These are phyloP conservation scores for Nemotelus pantherinus DNA, from an alignment of 2,888 invertebrate species.

Conservation along the genomic window DNA sequence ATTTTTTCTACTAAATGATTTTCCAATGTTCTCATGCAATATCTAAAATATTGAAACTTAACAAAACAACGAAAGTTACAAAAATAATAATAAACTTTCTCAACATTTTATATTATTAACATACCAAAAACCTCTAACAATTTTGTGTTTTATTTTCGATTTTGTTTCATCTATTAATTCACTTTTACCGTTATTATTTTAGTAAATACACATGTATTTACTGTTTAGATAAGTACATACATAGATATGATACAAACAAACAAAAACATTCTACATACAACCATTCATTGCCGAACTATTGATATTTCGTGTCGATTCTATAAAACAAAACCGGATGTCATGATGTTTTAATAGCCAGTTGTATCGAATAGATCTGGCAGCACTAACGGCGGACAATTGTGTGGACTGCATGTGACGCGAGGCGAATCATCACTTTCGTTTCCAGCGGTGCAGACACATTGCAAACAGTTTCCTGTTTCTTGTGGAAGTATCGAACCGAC, in stretches of 20 bases:
- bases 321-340: neutral
- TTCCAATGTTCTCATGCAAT: too few relatives aligned
- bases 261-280: constrained; percentile 29
- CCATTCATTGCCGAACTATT: neutral
- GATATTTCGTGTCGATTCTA: too few relatives aligned
- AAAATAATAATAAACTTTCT: too few relatives aligned
- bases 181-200: neutral
- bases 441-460: constrained; percentile 73
- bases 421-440: constrained; percentile 64
- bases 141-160: neutral
- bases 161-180: neutral
- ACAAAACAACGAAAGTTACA: too few relatives aligned
- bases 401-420: constrained; percentile 64
- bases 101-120: too few relatives aligned
- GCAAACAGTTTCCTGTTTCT: constrained; percentile 76
- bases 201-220: neutral
- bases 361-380: constrained; percentile 64
- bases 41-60: too few relatives aligned
- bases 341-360: constrained; percentile 62
- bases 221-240: neutral
- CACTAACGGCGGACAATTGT: constrained; percentile 64
- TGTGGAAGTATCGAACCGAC: constrained; percentile 74
- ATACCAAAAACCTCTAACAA: neutral
- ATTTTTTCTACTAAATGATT: too few relatives aligned
- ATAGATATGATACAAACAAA: neutral